These are phyloP conservation scores for Temnothorax rugatulus DNA, from an alignment of 2,888 invertebrate genomes.

Conservation along the genomic window DNA sequence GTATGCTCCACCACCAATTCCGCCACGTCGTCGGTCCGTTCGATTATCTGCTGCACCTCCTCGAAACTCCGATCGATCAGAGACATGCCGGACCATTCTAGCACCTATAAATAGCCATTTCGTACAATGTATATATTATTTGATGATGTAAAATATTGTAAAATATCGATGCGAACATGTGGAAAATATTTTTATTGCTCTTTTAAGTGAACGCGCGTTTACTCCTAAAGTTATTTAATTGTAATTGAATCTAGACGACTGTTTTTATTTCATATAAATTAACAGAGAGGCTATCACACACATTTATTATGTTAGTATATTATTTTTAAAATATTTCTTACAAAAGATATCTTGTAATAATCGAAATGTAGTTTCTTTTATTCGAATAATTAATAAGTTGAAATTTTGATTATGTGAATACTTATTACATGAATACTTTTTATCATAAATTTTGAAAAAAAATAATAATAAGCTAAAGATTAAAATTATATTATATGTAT, in stretches of 20 bases:
- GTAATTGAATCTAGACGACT: too few relatives aligned
- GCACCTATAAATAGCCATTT: conserved; percentile 87
- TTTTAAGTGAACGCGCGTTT: background rate
- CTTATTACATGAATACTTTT: too few relatives aligned
- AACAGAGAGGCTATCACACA: too few relatives aligned
- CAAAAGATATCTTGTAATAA: too few relatives aligned
- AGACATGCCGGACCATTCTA: conserved; percentile 97
- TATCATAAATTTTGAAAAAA: too few relatives aligned
- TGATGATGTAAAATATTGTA: background rate
- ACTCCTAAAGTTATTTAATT: background rate
- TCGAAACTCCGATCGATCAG: conserved; percentile 97
- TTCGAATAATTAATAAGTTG: too few relatives aligned
- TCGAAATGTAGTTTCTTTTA: too few relatives aligned
- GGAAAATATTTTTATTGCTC: background rate
- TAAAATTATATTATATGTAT: background rate
- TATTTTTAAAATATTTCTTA: too few relatives aligned
- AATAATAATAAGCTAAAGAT: too few relatives aligned
- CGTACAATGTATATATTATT: conserved; percentile 10
- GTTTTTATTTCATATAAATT: too few relatives aligned
- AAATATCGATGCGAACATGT: background rate
- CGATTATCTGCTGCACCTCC: conserved; percentile 96
- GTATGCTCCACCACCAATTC: conserved; percentile 95
- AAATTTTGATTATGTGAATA: too few relatives aligned
- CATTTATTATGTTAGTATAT: too few relatives aligned
- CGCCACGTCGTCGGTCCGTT: conserved; percentile 94